Percentiles rank a stretch among this genome's conserved stretches.
phyloP scores from a whole-genome alignment of 2,797 vertebrate species.

The Chloroceryle inda region DNA sequence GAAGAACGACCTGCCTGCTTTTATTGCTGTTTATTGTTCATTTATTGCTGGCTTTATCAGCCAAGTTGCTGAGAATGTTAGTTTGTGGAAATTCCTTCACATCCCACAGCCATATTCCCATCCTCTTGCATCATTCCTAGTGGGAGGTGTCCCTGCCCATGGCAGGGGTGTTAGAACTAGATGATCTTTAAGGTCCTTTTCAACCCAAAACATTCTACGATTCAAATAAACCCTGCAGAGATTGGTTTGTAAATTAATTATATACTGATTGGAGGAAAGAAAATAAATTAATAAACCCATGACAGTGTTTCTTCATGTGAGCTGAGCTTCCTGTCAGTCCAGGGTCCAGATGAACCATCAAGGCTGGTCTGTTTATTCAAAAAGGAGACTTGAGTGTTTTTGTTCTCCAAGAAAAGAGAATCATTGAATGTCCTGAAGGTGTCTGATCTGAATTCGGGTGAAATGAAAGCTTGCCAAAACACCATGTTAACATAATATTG shows the following conservation, averaged over 20 bases:
- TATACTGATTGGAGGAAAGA: not conserved
- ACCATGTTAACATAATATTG: not conserved
- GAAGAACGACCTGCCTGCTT: not conserved
- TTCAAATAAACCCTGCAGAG: not conserved
- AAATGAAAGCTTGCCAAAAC: not conserved
- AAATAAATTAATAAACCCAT: not conserved
- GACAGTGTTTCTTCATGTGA: not conserved
- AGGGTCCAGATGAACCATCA: not conserved
- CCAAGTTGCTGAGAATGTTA: slow-evolving; percentile 27
- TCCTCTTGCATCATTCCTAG: not conserved
- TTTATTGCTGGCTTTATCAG: slow-evolving; percentile 9
- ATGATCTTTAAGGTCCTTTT: not conserved
- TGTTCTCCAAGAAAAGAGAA: not conserved
- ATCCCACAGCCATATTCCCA: slow-evolving; percentile 8
- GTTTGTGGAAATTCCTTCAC: slow-evolving; percentile 19
- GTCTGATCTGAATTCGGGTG: not conserved
- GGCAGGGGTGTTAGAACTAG: not conserved
- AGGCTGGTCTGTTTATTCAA: not conserved
- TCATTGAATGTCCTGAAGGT: not conserved
- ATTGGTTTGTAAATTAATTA: not conserved
- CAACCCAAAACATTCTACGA: not conserved
- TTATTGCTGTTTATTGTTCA: not conserved
- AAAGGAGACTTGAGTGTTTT: not conserved
- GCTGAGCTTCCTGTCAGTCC: not conserved
- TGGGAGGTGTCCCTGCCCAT: not conserved